A percentile compares a stretch with the other conserved stretches of the same genome.
Conservation (phyloP, 1,140 invertebrate genomes). For the Drosophila nasuta region DNA sequence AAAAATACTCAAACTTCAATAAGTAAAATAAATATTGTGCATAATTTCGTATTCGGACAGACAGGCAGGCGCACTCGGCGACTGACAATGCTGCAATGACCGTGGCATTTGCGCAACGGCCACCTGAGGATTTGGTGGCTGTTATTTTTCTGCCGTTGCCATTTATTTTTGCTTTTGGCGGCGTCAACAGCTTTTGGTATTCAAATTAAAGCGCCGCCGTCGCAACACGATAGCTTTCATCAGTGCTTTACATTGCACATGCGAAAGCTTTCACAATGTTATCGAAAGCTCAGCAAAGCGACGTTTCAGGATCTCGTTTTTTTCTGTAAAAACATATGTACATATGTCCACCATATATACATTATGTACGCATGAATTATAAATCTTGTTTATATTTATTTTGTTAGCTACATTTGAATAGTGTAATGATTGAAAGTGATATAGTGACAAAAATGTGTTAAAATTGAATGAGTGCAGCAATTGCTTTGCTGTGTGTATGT, state of each 20-base stretch:
- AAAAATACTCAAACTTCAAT: too few relatives aligned
- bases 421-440: not conserved
- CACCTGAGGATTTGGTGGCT: slow-evolving; percentile 51
- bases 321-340: not conserved
- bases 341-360: not conserved
- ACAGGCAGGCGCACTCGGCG: slow-evolving; percentile 53
- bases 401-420: slow-evolving; percentile 5
- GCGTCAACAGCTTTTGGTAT: slow-evolving; percentile 30
- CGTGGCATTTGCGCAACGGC: slow-evolving; percentile 57
- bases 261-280: slow-evolving; percentile 1
- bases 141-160: not conserved
- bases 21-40: too few relatives aligned
- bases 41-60: slow-evolving; percentile 12
- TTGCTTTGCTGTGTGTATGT: not conserved
- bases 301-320: not conserved
- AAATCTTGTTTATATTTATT: slow-evolving; percentile 16
- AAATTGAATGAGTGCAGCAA: not conserved
- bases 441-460: not conserved
- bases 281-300: slow-evolving; percentile 2
- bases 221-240: slow-evolving; percentile 21
- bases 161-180: not conserved
- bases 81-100: slow-evolving; percentile 53
- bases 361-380: slow-evolving; percentile 5
- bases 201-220: slow-evolving; percentile 62
- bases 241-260: slow-evolving; percentile 34